phyloP scores from a whole-genome alignment of 2,113 vertebrate species.

The Plestiodon gilberti region DNA sequence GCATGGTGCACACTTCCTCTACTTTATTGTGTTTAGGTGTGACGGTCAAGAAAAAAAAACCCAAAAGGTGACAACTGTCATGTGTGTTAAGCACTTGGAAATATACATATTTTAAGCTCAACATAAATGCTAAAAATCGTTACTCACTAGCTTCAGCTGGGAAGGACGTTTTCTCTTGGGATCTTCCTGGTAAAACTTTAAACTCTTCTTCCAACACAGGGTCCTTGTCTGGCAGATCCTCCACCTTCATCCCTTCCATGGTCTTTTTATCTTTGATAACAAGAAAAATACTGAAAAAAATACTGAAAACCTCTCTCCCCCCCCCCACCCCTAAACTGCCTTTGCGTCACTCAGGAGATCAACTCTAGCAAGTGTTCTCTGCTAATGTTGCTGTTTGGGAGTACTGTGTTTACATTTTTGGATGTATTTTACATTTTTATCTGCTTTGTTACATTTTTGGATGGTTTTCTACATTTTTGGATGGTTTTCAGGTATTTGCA shows the following conservation, averaged over 20 bases:
- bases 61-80: too few species aligned
- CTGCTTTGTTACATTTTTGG: too few species aligned
- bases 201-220: not conserved
- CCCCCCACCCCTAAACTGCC: not conserved
- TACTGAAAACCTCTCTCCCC: not conserved
- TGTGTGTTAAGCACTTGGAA: too few species aligned
- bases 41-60: too few species aligned
- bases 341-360: not conserved
- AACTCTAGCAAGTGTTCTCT: too few species aligned
- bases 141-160: not conserved
- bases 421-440: too few species aligned
- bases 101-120: not conserved
- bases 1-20: too few species aligned
- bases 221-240: not conserved
- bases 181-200: not conserved
- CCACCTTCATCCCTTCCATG: not conserved
- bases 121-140: not conserved
- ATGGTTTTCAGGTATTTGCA: too few species aligned
- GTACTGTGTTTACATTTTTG: too few species aligned
- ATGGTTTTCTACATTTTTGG: too few species aligned
- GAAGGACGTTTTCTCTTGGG: not conserved
- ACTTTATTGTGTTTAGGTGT: too few species aligned
- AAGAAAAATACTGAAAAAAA: not conserved
- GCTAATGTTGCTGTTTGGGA: too few species aligned
- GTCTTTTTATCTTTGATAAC: not conserved